A percentile compares a stretch with the other conserved stretches of the same genome.
phyloP scores from a whole-genome alignment of 2,888 invertebrate species.

The Phalangium opilio region DNA sequence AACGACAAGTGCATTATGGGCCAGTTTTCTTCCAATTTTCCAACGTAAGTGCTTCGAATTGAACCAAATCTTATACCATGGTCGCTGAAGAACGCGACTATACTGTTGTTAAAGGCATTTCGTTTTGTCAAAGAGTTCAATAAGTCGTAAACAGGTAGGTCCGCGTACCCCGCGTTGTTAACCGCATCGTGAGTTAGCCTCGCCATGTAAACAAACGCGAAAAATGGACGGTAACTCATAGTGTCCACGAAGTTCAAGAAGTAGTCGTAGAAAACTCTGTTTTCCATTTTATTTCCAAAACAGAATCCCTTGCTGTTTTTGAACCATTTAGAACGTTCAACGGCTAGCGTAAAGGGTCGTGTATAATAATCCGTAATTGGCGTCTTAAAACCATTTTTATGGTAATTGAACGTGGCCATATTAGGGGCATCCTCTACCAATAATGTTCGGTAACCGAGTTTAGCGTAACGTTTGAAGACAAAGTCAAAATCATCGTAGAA shows the following conservation, averaged over 20 bases:
- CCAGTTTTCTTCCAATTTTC: conserved; percentile 61
- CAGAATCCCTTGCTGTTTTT: conserved; percentile 9
- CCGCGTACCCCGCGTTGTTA: conserved; percentile 27
- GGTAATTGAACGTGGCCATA: conserved; percentile 29
- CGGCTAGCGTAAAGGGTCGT: conserved; percentile 27
- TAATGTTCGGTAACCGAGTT: conserved; percentile 26
- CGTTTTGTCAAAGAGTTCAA: conserved; percentile 39
- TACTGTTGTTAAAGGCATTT: conserved; percentile 67
- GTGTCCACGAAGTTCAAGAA: conserved; percentile 12
- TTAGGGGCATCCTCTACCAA: conserved; percentile 27
- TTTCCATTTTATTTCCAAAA: conserved; percentile 15
- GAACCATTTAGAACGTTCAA: conserved; percentile 21
- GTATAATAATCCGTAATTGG: conserved; percentile 29
- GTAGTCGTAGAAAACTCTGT: conserved; percentile 13
- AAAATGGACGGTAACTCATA: conserved; percentile 18
- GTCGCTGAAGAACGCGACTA: conserved; percentile 52
- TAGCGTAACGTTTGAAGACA: conserved; percentile 27
- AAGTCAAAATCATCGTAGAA: conserved; percentile 25
- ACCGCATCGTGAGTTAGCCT: conserved; percentile 28
- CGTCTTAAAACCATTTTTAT: conserved; percentile 26
- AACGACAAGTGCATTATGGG: conserved; percentile 59
- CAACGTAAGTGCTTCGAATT: conserved; percentile 37
- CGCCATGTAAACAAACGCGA: conserved; percentile 28
- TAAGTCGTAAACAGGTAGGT: conserved; percentile 33
- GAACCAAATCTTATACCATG: conserved; percentile 32